phyloP scores from a whole-genome alignment of 2,113 vertebrate species.

The Todiramphus chloris region DNA sequence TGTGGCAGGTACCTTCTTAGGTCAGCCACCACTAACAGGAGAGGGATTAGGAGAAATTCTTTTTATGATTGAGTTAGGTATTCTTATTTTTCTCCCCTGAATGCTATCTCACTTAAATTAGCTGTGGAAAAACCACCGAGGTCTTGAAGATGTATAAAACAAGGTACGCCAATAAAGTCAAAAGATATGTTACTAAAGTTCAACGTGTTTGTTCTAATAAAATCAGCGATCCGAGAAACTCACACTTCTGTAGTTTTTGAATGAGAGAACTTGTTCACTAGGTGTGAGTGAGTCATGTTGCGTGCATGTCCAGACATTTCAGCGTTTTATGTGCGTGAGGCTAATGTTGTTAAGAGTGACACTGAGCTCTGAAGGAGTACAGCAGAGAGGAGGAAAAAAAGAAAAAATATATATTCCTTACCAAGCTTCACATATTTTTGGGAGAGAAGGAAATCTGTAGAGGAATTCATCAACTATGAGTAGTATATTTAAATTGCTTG shows the following conservation, averaged over 20 bases:
- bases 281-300: conserved; percentile 74
- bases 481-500: conserved; percentile 56
- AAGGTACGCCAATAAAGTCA: conserved; percentile 67
- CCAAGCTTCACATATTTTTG: conserved; percentile 7
- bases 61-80: conserved; percentile 39
- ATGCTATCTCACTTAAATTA: conserved; percentile 58
- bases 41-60: conserved; percentile 63
- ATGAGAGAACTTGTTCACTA: conserved; percentile 68
- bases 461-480: conserved; percentile 59
- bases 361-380: conserved; percentile 1
- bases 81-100: background rate
- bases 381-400: background rate
- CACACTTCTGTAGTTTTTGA: conserved; percentile 61
- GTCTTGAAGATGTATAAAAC: conserved; percentile 65
- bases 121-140: conserved; percentile 48
- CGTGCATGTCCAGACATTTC: conserved; percentile 59
- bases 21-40: conserved; percentile 2
- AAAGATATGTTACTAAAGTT: conserved; percentile 68
- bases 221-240: conserved; percentile 66
- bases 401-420: background rate
- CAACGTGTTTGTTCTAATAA: conserved; percentile 69
- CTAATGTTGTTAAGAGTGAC: conserved; percentile 25
- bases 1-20: background rate
- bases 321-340: conserved; percentile 46
- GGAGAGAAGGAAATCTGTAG: conserved; percentile 36